phyloP scores from a whole-genome alignment of 2,888 invertebrate species.

The Cephus spinipes region DNA sequence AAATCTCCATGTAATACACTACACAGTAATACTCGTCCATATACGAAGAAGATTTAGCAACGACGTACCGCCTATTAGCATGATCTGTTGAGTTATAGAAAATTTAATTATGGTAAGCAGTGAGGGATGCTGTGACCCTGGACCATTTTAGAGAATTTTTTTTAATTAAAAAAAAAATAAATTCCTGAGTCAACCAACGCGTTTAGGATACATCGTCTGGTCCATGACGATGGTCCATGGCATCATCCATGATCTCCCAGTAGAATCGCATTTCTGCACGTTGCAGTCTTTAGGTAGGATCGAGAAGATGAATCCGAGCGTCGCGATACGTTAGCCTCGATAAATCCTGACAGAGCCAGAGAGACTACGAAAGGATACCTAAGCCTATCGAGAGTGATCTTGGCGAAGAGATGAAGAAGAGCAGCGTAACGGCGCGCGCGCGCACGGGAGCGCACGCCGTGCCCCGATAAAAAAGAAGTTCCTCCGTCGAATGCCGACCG shows the following conservation, averaged over 20 bases:
- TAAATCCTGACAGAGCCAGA: background rate
- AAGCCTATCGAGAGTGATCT: background rate
- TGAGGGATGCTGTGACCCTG: background rate
- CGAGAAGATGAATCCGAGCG: background rate
- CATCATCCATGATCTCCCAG: background rate
- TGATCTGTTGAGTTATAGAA: background rate
- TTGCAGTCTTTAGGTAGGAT: background rate
- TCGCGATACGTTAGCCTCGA: background rate
- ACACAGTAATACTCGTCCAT: background rate
- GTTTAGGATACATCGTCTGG: too few species aligned
- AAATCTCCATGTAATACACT: background rate
- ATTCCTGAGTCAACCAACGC: background rate
- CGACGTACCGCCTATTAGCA: background rate
- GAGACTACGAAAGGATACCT: background rate
- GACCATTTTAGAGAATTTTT: background rate
- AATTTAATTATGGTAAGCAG: background rate
- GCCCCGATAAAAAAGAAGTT: background rate
- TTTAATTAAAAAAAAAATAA: background rate
- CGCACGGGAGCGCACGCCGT: background rate
- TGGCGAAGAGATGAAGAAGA: background rate
- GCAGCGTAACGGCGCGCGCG: background rate
- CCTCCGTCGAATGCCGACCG: background rate
- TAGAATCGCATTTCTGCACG: background rate
- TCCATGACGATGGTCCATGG: background rate
- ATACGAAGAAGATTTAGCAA: background rate